These are phyloP conservation scores for Bombus vancouverensis DNA, from an alignment of 1,140 invertebrate species.

Conservation along the genomic window DNA sequence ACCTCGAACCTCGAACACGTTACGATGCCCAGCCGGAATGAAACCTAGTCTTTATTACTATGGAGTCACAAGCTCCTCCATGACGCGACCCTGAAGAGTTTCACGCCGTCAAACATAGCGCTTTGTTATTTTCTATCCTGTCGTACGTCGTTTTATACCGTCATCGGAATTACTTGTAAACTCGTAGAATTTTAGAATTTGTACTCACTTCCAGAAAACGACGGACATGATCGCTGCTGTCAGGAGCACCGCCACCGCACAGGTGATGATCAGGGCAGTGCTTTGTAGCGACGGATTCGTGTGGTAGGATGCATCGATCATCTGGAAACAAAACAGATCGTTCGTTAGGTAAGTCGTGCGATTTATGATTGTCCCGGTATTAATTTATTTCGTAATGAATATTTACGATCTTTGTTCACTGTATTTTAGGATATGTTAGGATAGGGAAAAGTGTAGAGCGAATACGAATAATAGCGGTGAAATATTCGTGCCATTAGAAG, in stretches of 20 bases:
- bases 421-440: no score
- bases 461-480: background rate
- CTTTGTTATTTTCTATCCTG: background rate
- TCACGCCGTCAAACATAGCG: background rate
- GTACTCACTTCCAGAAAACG: conserved; percentile 91
- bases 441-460: background rate
- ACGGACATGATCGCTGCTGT: conserved; percentile 89
- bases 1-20: conserved; percentile 46
- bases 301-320: conserved; percentile 90
- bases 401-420: background rate
- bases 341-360: background rate
- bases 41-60: conserved; percentile 57
- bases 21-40: conserved; percentile 49
- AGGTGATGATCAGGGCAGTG: conserved; percentile 89
- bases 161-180: background rate
- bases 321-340: conserved; percentile 84
- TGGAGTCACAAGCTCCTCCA: background rate
- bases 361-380: no score
- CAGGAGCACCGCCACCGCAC: conserved; percentile 87
- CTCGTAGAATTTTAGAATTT: background rate
- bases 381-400: background rate
- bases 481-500: no score
- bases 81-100: conserved; percentile 8
- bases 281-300: conserved; percentile 90
- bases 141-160: background rate